Conservation (phyloP, 2,113 vertebrate species). For the Ceyx melanurus region DNA sequence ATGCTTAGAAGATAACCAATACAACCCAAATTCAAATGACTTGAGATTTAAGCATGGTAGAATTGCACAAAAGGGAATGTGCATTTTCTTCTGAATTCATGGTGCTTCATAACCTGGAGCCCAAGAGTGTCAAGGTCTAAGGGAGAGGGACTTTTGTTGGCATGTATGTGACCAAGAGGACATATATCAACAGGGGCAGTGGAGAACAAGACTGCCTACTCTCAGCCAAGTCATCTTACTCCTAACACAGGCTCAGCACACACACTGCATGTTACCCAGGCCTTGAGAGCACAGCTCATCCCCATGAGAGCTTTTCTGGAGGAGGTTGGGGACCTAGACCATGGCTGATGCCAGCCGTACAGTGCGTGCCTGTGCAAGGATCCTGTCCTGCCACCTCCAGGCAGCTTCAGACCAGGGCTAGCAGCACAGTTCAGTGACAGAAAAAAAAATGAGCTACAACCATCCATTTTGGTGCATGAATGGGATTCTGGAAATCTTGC, state of each 20-base stretch:
- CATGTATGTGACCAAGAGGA: rapidly evolving
- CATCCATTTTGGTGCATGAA: not conserved
- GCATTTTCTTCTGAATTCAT: not conserved
- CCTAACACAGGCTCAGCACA: rapidly evolving
- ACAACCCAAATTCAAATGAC: not conserved
- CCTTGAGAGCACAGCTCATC: not conserved
- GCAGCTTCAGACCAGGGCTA: not conserved
- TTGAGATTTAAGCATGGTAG: not conserved
- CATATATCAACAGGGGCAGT: not conserved
- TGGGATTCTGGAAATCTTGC: not conserved
- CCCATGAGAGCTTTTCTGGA: not conserved
- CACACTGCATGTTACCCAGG: not conserved
- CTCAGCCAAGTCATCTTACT: not conserved
- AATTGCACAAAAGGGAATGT: rapidly evolving
- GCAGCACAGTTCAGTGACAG: not conserved
- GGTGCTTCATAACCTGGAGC: not conserved
- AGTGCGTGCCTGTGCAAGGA: not conserved
- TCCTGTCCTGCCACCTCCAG: not conserved
- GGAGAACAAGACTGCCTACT: not conserved
- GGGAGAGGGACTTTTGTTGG: not conserved
- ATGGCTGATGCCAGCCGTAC: not conserved
- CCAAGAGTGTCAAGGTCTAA: not conserved
- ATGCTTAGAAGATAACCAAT: not conserved
- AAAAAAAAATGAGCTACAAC: not conserved
- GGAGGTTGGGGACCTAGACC: not conserved